A percentile compares a stretch with the other conserved stretches of the same genome.
Conservation (phyloP, 2,888 invertebrate species). For the Coelogynopora nodosa region DNA sequence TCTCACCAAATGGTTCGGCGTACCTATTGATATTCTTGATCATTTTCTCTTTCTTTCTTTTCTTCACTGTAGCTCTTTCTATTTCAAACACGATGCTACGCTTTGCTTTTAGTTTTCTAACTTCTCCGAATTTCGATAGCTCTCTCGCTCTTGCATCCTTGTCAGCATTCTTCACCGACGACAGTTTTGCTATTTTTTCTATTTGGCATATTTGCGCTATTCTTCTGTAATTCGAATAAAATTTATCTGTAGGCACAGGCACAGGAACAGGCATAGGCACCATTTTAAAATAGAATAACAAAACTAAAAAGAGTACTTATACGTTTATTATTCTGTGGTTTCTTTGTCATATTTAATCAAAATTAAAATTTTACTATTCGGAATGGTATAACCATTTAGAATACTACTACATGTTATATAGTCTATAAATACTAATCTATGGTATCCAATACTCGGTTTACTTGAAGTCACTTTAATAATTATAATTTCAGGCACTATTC, state of each 20-base stretch:
- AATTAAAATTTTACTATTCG: background rate
- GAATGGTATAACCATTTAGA: background rate
- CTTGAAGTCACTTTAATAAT: background rate
- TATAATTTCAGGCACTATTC: background rate
- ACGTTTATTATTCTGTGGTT: slow-evolving; percentile 13
- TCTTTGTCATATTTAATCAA: slow-evolving; percentile 17
- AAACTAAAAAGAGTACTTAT: background rate
- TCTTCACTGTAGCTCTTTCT: background rate
- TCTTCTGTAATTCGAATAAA: slow-evolving; percentile 14
- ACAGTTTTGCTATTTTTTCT: slow-evolving; percentile 22
- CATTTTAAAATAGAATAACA: background rate
- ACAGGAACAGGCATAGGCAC: slow-evolving; percentile 10
- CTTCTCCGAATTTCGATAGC: slow-evolving; percentile 20
- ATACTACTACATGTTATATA: background rate
- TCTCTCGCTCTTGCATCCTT: slow-evolving; percentile 23
- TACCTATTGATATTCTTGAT: slow-evolving; percentile 9
- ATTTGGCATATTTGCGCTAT: background rate
- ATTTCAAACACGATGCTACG: slow-evolving; percentile 2
- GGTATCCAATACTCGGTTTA: slow-evolving; percentile 18
- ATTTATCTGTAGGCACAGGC: background rate
- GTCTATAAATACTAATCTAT: slow-evolving; percentile 25
- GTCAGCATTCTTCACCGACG: slow-evolving; percentile 3
- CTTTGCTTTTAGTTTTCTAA: slow-evolving; percentile 2
- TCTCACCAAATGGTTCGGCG: slow-evolving; percentile 4
- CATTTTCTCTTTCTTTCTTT: slow-evolving; percentile 21